Base-by-base conservation (phyloP, 2,888 invertebrate genomes). In the Corythucha ciliata region DNA sequence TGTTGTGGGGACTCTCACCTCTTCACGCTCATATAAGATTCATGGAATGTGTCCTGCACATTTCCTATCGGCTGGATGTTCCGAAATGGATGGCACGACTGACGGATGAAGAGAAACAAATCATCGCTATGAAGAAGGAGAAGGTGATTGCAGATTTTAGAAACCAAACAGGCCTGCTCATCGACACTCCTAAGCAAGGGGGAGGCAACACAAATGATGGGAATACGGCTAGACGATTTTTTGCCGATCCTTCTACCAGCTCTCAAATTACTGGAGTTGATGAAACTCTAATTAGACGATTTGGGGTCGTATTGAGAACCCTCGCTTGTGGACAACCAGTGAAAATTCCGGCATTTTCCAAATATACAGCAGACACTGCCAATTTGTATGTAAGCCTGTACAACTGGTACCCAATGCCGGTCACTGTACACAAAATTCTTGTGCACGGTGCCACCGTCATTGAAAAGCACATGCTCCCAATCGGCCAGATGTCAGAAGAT, bases 121-220 rank as follows among this genome's bases (percentile, higher is more conserved):
- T 36, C 7, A 14, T 36, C 36, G 16, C 10, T 14, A 14, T 14
- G 14, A 36, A 36, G 14, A 36, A 36, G 14, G n/a, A 12, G 7
- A 36, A 36, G 36, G 36, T 36, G 10, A 36, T 36, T 7, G 7
- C 4, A 26, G n/a, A 29, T 3, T 54, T 52, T 26, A 40, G 27
- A 27, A 20, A 18, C 16, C 32, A 51, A 24, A 14, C 37, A 3
- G 54, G 54, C 22, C 39, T 54, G n/a, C 26, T 54, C 18, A 34
- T 54, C 8, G 50, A 54, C n/a, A 26, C 36, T 7, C 51, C 50
- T 8, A 52, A 47, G 44, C 47, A 37, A 40, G 48, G 51, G 5
- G 42, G 32, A 16, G 51, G 51, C 10, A 54, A 46, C 24, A 54
- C 47, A 24, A 52, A 54, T 36, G 54, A 54, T 22, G 51, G 42